Percentiles rank a stretch among this genome's conserved stretches.
Evolutionary conservation across 2,797 vertebrate species (phyloP).

Genomic region (Alcedo quadribrachys): DNA sequence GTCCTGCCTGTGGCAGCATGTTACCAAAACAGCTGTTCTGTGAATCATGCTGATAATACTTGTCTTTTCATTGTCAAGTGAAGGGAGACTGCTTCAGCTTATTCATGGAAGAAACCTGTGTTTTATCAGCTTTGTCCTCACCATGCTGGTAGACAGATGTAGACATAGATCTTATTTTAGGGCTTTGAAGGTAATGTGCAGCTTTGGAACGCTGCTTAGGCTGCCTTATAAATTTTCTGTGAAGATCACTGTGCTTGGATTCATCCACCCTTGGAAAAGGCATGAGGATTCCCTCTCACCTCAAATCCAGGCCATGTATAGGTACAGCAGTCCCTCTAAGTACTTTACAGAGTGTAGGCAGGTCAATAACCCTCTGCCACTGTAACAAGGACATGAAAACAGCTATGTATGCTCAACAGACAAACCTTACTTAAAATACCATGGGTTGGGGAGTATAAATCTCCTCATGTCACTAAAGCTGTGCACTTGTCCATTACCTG

Average conservation of each 20-base stretch:
- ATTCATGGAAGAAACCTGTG: background rate
- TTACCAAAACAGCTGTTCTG: background rate
- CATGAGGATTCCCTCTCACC: background rate
- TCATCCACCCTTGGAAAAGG: background rate
- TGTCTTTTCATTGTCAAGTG: background rate
- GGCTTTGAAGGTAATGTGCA: background rate
- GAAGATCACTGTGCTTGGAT: background rate
- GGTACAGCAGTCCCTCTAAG: background rate
- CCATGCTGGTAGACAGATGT: background rate
- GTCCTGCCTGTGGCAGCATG: background rate
- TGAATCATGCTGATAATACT: background rate
- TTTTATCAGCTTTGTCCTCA: constrained; percentile 8
- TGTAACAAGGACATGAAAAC: background rate
- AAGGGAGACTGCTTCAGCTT: background rate
- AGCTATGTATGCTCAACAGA: background rate
- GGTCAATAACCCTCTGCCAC: background rate
- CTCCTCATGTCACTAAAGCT: background rate
- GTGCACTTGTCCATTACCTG: background rate
- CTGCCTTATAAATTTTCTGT: background rate
- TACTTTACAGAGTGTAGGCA: background rate
- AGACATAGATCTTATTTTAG: background rate
- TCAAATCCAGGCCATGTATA: background rate
- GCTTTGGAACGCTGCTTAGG: background rate
- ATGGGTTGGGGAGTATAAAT: background rate
- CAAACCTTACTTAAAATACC: background rate